Base-by-base conservation (phyloP, 1,140 invertebrate genomes). In the Samia ricini region DNA sequence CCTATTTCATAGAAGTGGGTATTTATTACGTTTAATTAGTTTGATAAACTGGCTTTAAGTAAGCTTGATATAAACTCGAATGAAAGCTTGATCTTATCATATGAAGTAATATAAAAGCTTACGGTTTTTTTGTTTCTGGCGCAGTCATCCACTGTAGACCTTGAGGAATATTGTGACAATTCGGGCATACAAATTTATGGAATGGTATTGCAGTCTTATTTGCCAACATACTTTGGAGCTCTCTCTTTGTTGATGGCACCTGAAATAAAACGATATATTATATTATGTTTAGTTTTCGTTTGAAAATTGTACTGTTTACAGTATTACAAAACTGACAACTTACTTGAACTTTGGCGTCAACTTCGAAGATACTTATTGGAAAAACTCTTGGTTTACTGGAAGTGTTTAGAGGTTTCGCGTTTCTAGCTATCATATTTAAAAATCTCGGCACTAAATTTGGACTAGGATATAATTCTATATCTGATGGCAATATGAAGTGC, bases 401-500 rank as follows among this genome's bases (percentile, higher is more conserved):
- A 29, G 91, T 79, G 66, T 79, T 83, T 36, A 96, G 82, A 29
- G 94, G 94, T 18, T 92, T 91, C 21, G 92, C 92, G 72, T 97
- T 94, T 67, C 92, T 92, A 2, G 94, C 93, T 55, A 97, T 94
- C 95, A 97, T 96, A 69, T 96, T 95, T 26, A 97, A 91, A 79
- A 97, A 97, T 72, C 94, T 93, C 5, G 91, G 90, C 19, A 95
- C 94, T 61, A 97, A 81, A 72, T 95, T 93, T 12, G 95, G 95
- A 91, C 94, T 97, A 15, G 97, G 96, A 85, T 97, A 97, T 42
- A 98, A 92, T 82, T 98, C 96, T 68, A 97, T 96, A 81, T 98
- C 97, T 12, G 96, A 96, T 5, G 96, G 94, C 62, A 98, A 91
- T 36, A 98, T 92, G 82, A 95, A 97, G 80, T 97, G 93, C 12